phyloP scores from a whole-genome alignment of 2,113 vertebrate genomes.

The Apteryx mantelli region DNA sequence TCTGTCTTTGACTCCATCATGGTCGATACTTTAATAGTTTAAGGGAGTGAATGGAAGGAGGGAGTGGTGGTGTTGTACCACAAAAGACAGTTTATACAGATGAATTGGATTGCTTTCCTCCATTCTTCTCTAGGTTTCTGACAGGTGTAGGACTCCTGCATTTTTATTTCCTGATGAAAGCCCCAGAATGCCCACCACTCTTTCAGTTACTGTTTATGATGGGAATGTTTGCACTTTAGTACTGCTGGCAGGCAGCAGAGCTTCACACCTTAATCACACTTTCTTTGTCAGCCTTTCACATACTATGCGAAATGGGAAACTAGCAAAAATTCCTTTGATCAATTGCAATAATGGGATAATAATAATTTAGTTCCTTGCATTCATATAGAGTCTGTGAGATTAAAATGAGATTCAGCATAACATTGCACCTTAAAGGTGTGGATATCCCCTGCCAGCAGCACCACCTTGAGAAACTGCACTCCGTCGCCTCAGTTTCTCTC shows the following conservation, averaged over 20 bases:
- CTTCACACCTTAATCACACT: constrained; percentile 48
- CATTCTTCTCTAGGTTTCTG: constrained; percentile 5
- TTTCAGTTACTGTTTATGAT: constrained; percentile 36
- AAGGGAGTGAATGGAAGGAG: background rate
- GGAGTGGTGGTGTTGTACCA: background rate
- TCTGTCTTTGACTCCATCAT: background rate
- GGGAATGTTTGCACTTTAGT: constrained; percentile 29
- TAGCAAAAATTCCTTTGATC: constrained; percentile 50
- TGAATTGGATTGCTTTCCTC: background rate
- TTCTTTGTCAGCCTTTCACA: constrained; percentile 39
- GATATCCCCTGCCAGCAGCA: background rate
- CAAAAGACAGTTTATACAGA: background rate
- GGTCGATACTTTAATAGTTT: background rate
- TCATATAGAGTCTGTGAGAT: constrained; percentile 15
- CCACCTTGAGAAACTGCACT: background rate
- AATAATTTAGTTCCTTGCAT: constrained; percentile 26
- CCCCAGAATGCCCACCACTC: constrained; percentile 19
- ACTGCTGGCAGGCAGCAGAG: background rate
- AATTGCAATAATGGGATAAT: constrained; percentile 56
- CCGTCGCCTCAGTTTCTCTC: background rate
- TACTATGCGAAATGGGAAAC: constrained; percentile 20
- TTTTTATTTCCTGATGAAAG: constrained; percentile 45
- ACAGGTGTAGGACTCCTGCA: background rate
- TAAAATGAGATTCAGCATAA: constrained; percentile 23
- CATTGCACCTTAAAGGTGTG: background rate